Evolutionary conservation across 2,888 invertebrate genomes (phyloP), one percentile per base, ranked within the genome.

Genomic region (Acholoe squamosa): DNA sequence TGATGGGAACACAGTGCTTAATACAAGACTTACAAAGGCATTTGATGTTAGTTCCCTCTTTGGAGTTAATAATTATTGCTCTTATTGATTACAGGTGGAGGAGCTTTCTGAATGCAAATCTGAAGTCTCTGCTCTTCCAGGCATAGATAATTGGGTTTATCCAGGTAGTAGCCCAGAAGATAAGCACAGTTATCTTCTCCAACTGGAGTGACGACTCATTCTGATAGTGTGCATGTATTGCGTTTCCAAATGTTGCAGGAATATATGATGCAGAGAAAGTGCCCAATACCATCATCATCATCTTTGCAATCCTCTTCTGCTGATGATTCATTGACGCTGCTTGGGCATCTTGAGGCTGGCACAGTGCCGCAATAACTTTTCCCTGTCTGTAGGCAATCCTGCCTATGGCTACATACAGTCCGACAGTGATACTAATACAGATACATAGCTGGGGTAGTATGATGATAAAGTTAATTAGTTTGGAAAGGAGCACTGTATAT

Each of bases 91-190:
- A 19, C 10, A 77, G 77, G 31, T 28, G 16, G 31, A 77, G 77
- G 3, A 77, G 77, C 77, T 77, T n/a, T 16, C 34, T n/a, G 28
- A 84, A 84, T 5, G 34, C 84, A 0, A 33, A 0, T 43, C 51
- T 33, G 22, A 84, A 51, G 43, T 84, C 84, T 22, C 43, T 84
- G 51, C 51, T 84, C 28, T 51, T 84, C 84, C 84, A 84, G 22
- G 84, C 84, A 25, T 84, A 84, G 34, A 84, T 84, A n/a, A 34
- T 7, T 10, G 84, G 84, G 25, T 84, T 84, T 12, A 43, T 25
- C 84, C 84, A 84, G n/a, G 51, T 84, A 5, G 14, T 43, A 12
- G 25, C n/a, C 84, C 84, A 84, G 84, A n/a, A 84, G 25, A 84
- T n/a, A 10, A 84, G 33, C 22, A 51, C 51, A 1, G 84, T 84